These are phyloP conservation scores for Solen grandis DNA, from an alignment of 1,140 invertebrate genomes.

Conservation along the genomic window DNA sequence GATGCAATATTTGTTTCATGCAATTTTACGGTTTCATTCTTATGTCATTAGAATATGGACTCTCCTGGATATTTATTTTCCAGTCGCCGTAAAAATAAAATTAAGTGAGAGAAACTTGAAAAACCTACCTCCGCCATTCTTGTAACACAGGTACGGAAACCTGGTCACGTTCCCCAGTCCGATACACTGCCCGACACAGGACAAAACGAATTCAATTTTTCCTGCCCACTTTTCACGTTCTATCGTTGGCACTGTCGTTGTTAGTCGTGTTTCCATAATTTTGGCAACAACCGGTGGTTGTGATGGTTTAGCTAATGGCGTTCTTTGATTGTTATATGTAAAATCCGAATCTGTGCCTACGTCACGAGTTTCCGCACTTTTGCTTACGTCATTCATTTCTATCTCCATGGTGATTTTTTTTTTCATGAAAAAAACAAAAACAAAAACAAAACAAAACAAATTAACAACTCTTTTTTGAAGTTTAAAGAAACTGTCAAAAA, in stretches of 20 bases:
- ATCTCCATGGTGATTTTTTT: slow-evolving; percentile 13
- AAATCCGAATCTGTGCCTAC: slow-evolving; percentile 48
- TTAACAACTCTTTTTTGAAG: too few relatives aligned
- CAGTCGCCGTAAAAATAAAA: too few relatives aligned
- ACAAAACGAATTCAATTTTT: slow-evolving; percentile 68
- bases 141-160: slow-evolving; percentile 95
- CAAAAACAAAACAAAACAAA: too few relatives aligned
- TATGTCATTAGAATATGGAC: too few relatives aligned
- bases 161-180: slow-evolving; percentile 95
- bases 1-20: too few relatives aligned
- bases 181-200: slow-evolving; percentile 81
- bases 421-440: too few relatives aligned
- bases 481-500: too few relatives aligned
- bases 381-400: not conserved
- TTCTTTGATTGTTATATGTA: slow-evolving; percentile 46
- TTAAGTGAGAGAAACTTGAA: too few relatives aligned
- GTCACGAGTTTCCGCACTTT: slow-evolving; percentile 23
- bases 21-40: too few relatives aligned
- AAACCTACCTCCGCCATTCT: slow-evolving; percentile 90
- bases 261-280: slow-evolving; percentile 40
- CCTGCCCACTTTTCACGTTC: slow-evolving; percentile 57
- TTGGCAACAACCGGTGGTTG: slow-evolving; percentile 1
- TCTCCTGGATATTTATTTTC: too few relatives aligned
- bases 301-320: slow-evolving; percentile 20
- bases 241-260: not conserved